Conservation (phyloP, 2,113 vertebrate genomes). For the Pseudorectes ferrugineus region DNA sequence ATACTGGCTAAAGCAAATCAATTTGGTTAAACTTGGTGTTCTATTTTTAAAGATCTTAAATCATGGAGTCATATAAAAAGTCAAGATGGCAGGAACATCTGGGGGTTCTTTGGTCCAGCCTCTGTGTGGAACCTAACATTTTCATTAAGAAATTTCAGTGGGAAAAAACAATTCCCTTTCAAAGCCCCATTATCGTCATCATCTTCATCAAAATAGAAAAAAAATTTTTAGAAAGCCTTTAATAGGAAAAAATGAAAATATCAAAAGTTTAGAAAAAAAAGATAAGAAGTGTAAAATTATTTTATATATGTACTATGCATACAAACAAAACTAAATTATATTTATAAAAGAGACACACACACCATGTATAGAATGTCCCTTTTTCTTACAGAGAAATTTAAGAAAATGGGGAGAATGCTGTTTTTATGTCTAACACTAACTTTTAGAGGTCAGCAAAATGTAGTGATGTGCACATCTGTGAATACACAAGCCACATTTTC, state of each 20-base stretch:
- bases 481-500: not conserved
- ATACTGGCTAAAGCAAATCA: not conserved
- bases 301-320: not conserved
- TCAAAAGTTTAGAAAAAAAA: not conserved
- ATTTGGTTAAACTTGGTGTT: not conserved
- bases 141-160: not conserved
- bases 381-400: not conserved
- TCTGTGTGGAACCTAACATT: not conserved
- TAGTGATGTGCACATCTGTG: not conserved
- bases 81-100: not conserved
- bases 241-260: not conserved
- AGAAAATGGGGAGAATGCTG: not conserved
- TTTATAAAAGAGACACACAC: accelerated
- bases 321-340: not conserved
- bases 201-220: not conserved
- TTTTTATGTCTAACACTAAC: not conserved
- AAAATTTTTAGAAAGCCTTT: accelerated
- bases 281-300: not conserved
- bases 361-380: not conserved
- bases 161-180: not conserved
- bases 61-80: not conserved
- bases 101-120: not conserved
- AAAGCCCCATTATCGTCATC: accelerated
- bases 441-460: not conserved
- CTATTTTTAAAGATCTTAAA: not conserved